Evolutionary conservation across 2,797 vertebrate genomes (phyloP).

Genomic region (Naso thynnoides): DNA sequence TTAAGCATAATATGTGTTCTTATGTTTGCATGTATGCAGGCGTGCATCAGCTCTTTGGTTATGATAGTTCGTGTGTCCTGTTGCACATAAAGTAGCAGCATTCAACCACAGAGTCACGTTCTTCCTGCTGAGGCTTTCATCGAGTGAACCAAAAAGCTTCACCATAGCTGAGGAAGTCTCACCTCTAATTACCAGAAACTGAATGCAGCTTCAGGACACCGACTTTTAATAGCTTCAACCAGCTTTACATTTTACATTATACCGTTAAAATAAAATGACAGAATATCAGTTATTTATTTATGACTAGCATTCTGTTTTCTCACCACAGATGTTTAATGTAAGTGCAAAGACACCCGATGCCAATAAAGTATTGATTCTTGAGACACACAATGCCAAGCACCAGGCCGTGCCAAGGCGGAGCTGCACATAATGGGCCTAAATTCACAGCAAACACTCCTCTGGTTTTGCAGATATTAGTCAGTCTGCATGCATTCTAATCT

Average conservation of each 20-base stretch:
- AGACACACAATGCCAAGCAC: slow-evolving; percentile 5
- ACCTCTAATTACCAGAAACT: slow-evolving; percentile 12
- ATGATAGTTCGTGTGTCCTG: background rate
- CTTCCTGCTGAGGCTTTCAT: slow-evolving; percentile 15
- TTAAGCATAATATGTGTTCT: background rate
- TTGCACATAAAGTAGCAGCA: background rate
- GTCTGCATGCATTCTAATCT: background rate
- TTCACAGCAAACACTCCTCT: background rate
- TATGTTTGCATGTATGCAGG: background rate
- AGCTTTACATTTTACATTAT: background rate
- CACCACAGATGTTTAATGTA: background rate
- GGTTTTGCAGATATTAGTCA: background rate
- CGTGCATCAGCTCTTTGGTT: background rate
- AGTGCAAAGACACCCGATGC: background rate
- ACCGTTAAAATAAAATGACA: background rate
- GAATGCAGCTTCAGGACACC: background rate
- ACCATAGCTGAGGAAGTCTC: background rate
- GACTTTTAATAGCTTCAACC: background rate
- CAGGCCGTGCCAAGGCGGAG: background rate
- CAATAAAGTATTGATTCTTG: slow-evolving; percentile 11
- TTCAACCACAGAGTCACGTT: background rate
- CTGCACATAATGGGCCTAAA: background rate
- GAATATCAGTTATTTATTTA: slow-evolving; percentile 7
- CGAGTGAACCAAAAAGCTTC: background rate
- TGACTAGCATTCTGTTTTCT: background rate